Percentiles rank a stretch among this genome's conserved stretches.
phyloP scores from a whole-genome alignment of 2,888 invertebrate genomes.

The Teleogryllus oceanicus region DNA sequence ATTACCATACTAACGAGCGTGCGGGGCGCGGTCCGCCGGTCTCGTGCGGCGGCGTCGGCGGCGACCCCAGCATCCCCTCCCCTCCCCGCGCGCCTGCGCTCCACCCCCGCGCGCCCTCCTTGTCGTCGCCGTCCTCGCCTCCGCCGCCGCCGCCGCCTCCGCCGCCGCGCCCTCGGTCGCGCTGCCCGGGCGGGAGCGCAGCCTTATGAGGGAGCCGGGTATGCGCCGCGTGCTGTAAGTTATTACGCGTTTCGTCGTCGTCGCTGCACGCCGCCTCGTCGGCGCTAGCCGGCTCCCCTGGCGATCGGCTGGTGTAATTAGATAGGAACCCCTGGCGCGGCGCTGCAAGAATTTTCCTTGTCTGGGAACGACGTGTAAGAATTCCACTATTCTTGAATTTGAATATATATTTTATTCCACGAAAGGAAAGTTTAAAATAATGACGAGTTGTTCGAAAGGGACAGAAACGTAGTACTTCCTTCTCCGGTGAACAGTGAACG shows the following conservation, averaged over 20 bases:
- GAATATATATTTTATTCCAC: too few relatives aligned
- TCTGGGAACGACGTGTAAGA: too few relatives aligned
- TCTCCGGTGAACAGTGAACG: too few relatives aligned
- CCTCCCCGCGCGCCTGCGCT: neutral
- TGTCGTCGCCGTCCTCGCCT: neutral
- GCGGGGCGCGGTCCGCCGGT: constrained; percentile 7
- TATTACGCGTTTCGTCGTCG: constrained; percentile 6
- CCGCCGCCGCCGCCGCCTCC: neutral
- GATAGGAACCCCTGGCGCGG: neutral
- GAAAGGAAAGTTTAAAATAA: too few relatives aligned
- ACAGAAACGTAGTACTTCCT: too few relatives aligned
- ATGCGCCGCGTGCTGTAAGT: constrained; percentile 6
- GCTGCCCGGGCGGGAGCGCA: neutral
- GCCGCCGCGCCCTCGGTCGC: neutral
- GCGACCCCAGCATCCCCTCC: neutral
- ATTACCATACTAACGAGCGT: constrained; percentile 9
- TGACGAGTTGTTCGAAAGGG: too few relatives aligned
- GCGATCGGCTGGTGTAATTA: neutral
- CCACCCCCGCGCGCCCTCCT: neutral
- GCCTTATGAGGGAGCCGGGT: neutral
- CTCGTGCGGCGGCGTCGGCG: neutral
- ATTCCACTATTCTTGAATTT: too few relatives aligned
- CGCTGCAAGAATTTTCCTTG: neutral
- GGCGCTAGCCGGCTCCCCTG: neutral
- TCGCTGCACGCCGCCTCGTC: neutral